phyloP scores from a whole-genome alignment of 2,797 vertebrate genomes.

The Enteromius radiatus region DNA sequence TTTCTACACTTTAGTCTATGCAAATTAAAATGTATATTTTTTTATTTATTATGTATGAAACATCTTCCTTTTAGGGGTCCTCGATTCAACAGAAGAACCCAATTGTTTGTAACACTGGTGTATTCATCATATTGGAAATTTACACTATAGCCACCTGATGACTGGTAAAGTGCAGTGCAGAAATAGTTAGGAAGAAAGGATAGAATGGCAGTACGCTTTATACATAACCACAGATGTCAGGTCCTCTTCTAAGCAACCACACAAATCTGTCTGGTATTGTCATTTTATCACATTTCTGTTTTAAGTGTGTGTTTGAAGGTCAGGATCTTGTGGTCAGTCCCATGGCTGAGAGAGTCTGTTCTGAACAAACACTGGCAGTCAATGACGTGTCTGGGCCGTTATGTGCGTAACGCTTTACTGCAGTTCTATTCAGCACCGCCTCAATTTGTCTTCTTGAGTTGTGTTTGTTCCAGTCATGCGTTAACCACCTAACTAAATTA shows the following conservation, averaged over 20 bases:
- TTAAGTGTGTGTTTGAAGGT: constrained; percentile 10
- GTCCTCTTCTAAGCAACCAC: constrained; percentile 21
- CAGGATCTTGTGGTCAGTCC: neutral
- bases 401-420: constrained; percentile 2
- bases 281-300: constrained; percentile 13
- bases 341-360: neutral
- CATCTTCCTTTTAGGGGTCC: neutral
- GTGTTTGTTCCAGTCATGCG: constrained; percentile 21
- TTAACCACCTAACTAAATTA: constrained; percentile 7
- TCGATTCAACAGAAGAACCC: neutral
- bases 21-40: no score
- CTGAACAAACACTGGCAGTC: constrained; percentile 8
- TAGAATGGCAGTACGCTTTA: neutral
- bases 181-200: neutral
- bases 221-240: neutral
- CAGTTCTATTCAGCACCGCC: neutral
- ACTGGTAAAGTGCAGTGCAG: neutral
- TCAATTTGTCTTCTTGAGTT: neutral
- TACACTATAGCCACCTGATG: no score
- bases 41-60: no score
- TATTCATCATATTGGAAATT: neutral
- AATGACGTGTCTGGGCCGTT: neutral
- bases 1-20: no score
- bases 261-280: constrained; percentile 27
- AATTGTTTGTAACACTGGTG: neutral